phyloP scores from a whole-genome alignment of 2,797 vertebrate genomes.

The Heteromormyrus szaboi region DNA sequence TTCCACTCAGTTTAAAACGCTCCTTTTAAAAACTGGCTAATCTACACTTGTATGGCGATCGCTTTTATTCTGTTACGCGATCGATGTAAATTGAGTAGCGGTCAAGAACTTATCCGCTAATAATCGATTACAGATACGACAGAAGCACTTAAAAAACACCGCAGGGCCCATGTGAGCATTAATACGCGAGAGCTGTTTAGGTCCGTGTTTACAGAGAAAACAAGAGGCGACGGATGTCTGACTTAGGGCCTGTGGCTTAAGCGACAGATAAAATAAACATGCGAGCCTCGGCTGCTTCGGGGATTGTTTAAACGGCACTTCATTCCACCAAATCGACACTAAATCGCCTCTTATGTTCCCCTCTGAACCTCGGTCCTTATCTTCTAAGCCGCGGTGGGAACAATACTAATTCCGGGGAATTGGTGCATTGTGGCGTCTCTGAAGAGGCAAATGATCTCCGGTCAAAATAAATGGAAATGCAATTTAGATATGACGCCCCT shows the following conservation, averaged over 20 bases:
- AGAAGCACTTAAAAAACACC: neutral
- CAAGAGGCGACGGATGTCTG: constrained; percentile 21
- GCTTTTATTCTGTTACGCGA: neutral
- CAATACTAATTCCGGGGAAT: constrained; percentile 21
- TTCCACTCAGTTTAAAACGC: neutral
- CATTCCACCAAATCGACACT: constrained; percentile 29
- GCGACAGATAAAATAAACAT: constrained; percentile 30
- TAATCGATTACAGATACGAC: neutral
- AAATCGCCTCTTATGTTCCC: constrained; percentile 21
- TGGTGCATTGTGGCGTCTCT: constrained; percentile 8
- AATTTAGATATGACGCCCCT: neutral
- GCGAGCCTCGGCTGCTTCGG: constrained; percentile 16
- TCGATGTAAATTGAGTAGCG: neutral
- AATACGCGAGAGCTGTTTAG: constrained; percentile 1
- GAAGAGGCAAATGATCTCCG: constrained; percentile 9
- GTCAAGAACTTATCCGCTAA: neutral
- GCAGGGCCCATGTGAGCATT: neutral
- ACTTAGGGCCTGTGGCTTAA: neutral
- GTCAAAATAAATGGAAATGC: neutral
- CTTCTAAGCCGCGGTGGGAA: constrained; percentile 19
- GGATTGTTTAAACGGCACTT: constrained; percentile 17
- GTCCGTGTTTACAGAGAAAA: constrained; percentile 34
- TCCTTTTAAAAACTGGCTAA: neutral
- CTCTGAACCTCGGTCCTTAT: constrained; percentile 18
- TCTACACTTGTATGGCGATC: neutral